A percentile compares a stretch with the other conserved stretches of the same genome.
phyloP scores from a whole-genome alignment of 1,140 invertebrate species.

The Leucophenga varia region DNA sequence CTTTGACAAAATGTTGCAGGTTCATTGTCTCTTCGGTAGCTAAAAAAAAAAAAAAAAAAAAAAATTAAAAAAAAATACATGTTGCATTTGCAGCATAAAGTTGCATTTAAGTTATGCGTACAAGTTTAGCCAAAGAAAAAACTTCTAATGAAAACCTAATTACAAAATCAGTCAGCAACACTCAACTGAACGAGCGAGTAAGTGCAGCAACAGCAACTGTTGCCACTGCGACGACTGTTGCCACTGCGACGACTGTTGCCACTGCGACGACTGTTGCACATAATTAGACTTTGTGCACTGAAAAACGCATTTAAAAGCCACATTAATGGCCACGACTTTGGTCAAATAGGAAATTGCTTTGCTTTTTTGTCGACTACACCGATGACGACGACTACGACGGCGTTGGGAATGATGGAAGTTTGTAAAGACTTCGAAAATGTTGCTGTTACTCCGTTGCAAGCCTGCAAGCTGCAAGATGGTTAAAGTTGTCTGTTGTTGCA shows the following conservation, averaged over 20 bases:
- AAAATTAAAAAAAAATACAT: slow-evolving; percentile 1
- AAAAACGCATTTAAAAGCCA: slow-evolving; percentile 52
- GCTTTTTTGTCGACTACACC: too few species aligned
- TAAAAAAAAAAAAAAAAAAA: neutral
- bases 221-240: too few species aligned
- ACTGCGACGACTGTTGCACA: slow-evolving; percentile 45
- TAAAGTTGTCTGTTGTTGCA: neutral
- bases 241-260: too few species aligned
- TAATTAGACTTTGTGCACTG: slow-evolving; percentile 45
- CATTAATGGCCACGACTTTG: slow-evolving; percentile 51
- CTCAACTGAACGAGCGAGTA: too few species aligned
- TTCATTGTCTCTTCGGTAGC: too few species aligned
- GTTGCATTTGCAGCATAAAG: slow-evolving; percentile 23
- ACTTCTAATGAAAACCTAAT: slow-evolving; percentile 53
- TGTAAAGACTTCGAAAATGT: too few species aligned
- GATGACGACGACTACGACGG: slow-evolving; percentile 37
- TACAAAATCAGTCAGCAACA: slow-evolving; percentile 48
- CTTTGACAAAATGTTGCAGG: too few species aligned
- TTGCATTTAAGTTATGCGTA: slow-evolving; percentile 37
- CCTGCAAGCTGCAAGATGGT: too few species aligned
- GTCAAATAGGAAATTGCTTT: slow-evolving; percentile 48
- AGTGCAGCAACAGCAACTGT: neutral
- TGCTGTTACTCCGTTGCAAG: too few species aligned
- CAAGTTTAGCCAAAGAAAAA: too few species aligned
- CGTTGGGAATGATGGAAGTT: neutral